Conservation (phyloP, 2,888 invertebrate species). For the Diloba caeruleocephala region DNA sequence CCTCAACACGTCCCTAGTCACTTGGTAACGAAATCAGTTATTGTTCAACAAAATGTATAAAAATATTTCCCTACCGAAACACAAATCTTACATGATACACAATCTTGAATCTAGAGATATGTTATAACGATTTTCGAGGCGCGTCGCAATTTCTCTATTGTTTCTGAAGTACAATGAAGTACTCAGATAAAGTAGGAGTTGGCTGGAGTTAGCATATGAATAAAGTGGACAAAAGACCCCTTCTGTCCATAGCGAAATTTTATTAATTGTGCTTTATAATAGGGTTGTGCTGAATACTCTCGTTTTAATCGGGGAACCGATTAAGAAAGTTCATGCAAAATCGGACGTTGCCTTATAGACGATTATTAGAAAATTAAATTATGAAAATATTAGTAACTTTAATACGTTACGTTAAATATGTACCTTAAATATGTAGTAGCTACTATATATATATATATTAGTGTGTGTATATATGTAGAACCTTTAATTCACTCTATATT, state of each 20-base stretch:
- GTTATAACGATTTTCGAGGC: slow-evolving; percentile 45
- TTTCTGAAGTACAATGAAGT: slow-evolving; percentile 79
- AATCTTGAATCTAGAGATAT: slow-evolving; percentile 45
- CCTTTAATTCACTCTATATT: no score
- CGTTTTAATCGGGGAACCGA: slow-evolving; percentile 33
- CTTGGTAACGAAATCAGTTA: no score
- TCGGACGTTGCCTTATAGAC: neutral
- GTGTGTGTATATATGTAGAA: no score
- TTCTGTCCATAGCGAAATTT: slow-evolving; percentile 75
- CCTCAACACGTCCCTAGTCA: no score
- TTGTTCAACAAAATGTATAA: neutral
- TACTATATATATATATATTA: neutral
- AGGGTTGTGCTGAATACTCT: slow-evolving; percentile 47
- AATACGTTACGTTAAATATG: no score
- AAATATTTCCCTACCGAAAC: slow-evolving; percentile 11
- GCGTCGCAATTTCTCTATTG: slow-evolving; percentile 72
- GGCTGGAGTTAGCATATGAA: slow-evolving; percentile 84
- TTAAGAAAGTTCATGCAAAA: slow-evolving; percentile 8
- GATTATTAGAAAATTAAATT: no score
- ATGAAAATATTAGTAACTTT: no score
- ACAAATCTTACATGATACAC: slow-evolving; percentile 30
- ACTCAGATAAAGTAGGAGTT: slow-evolving; percentile 72
- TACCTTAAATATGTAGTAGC: no score
- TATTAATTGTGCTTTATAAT: slow-evolving; percentile 73
- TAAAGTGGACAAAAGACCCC: slow-evolving; percentile 83